Evolutionary conservation across 2,888 invertebrate species (phyloP).

Genomic region (Heliconius cydno): DNA sequence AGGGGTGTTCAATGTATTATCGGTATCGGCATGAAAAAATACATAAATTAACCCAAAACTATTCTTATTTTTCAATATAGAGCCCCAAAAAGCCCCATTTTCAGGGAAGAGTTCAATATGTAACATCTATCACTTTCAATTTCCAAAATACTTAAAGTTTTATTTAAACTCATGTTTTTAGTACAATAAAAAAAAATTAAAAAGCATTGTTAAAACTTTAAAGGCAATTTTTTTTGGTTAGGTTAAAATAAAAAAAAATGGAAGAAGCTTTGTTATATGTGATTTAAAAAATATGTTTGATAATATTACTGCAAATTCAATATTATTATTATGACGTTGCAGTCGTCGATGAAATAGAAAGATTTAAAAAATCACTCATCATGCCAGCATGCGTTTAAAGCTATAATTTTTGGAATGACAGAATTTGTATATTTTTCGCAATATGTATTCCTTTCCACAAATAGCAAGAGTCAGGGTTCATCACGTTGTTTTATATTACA

Average conservation of each 20-base stretch:
- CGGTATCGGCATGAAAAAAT: too few species aligned
- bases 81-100: too few species aligned
- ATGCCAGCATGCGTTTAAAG: not conserved
- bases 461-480: slow-evolving; percentile 4
- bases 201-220: too few species aligned
- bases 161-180: too few species aligned
- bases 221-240: not conserved
- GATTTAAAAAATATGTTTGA: not conserved
- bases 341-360: not conserved
- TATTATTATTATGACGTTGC: not conserved
- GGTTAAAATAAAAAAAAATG: not conserved
- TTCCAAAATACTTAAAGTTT: too few species aligned
- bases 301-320: not conserved
- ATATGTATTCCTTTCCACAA: not conserved
- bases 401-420: not conserved
- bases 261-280: not conserved
- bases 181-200: too few species aligned
- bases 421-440: not conserved
- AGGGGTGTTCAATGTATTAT: too few species aligned
- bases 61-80: too few species aligned
- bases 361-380: not conserved
- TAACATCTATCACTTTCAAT: too few species aligned
- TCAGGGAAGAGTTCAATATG: too few species aligned
- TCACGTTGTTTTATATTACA: slow-evolving; percentile 46
- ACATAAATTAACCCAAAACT: too few species aligned